Evolutionary conservation across 2,888 invertebrate genomes (phyloP).

Genomic region (Monopis laevigella): DNA sequence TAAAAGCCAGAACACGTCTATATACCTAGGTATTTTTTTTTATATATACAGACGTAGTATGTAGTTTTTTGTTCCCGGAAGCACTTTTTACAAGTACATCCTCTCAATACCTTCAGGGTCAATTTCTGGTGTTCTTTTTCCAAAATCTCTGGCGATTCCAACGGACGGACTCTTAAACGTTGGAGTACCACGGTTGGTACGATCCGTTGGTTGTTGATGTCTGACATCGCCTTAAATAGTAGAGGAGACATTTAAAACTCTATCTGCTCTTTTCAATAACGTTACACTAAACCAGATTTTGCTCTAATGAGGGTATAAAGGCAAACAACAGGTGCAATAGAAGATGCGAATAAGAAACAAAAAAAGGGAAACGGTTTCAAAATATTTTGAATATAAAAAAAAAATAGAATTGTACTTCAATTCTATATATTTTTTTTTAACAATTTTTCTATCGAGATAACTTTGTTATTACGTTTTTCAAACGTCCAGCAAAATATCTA

Average conservation of each 20-base stretch:
- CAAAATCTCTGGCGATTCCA: slow-evolving; percentile 53
- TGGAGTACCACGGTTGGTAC: slow-evolving; percentile 41
- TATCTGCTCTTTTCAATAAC: no score
- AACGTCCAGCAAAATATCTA: no score
- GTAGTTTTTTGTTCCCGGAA: slow-evolving; percentile 8
- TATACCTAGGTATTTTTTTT: no score
- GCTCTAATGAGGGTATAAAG: no score
- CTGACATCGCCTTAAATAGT: slow-evolving; percentile 44
- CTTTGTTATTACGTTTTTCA: no score
- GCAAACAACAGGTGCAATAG: no score
- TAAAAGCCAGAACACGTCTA: no score
- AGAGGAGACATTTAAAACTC: not conserved
- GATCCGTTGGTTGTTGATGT: slow-evolving; percentile 37
- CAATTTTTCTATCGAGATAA: no score
- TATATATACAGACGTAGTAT: no score
- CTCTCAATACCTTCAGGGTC: slow-evolving; percentile 44
- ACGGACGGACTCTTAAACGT: slow-evolving; percentile 53
- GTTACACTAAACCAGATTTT: no score
- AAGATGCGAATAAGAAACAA: not conserved
- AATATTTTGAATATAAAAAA: not conserved
- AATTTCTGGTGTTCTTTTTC: slow-evolving; percentile 47
- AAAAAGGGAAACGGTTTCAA: not conserved
- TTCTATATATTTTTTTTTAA: no score
- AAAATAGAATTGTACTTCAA: not conserved
- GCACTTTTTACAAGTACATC: not conserved